Percentiles rank a stretch among this genome's conserved stretches.
Conservation (phyloP, 2,113 vertebrate genomes). For the Cyphomyrus discorhynchus region DNA sequence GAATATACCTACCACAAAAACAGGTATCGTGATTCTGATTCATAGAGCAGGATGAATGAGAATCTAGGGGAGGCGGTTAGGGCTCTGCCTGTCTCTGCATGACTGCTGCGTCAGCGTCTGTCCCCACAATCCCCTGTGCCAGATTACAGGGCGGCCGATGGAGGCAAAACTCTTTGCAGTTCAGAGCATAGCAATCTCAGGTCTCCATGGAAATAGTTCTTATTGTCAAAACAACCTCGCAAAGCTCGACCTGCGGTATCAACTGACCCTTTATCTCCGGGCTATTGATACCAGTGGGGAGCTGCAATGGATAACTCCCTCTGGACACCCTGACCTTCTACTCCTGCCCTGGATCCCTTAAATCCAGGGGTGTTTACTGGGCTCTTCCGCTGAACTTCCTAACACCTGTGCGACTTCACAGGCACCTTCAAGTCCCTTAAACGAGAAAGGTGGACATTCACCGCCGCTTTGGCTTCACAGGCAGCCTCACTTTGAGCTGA, state of each 20-base stretch:
- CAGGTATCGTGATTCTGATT: background rate
- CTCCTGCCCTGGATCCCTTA: background rate
- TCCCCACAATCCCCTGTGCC: background rate
- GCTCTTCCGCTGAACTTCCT: background rate
- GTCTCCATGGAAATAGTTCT: background rate
- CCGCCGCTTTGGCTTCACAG: background rate
- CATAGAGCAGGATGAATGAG: background rate
- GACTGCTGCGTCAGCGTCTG: background rate
- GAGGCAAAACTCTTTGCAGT: background rate
- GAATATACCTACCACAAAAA: background rate
- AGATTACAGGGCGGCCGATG: background rate
- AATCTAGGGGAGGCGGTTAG: background rate
- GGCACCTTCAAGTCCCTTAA: background rate
- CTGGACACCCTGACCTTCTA: background rate
- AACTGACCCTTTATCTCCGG: background rate
- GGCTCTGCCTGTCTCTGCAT: background rate
- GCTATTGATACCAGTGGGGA: background rate
- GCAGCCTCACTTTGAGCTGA: background rate
- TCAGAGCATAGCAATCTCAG: background rate
- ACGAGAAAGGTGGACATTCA: background rate
- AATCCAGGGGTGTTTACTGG: background rate
- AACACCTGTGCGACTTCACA: background rate
- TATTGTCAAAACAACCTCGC: constrained; percentile 5
- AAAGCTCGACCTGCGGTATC: background rate
- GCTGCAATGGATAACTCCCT: background rate